Base-by-base conservation (phyloP, 2,888 invertebrate species). In the Sinotaia quadrata region DNA sequence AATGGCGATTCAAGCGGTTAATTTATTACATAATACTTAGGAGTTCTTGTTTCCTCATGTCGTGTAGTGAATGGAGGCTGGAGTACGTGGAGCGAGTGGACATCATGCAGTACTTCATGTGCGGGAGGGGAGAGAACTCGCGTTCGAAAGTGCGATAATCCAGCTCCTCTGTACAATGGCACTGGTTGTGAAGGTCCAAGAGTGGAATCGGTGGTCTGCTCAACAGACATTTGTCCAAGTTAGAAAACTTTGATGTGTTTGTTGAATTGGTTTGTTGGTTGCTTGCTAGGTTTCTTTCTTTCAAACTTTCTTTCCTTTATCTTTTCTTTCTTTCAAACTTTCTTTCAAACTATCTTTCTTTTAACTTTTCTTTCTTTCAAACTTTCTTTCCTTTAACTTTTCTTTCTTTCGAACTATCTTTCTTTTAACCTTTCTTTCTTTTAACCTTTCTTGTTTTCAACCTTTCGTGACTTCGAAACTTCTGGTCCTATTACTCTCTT, bases 71-170 rank as follows among this genome's bases (percentile, higher is more conserved):
- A 41, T 21, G 47, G 47, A 4, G 21, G 4, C 21, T 60, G 60
- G 60, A 60, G 47, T 24, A 37, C 8, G 4, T 72, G 72, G 72
- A 44, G 62, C 12, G 10, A 21, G 4, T 72, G 72, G 72, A 44
- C 63, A 5, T 15, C 18, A 1, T 72, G 72, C 67, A 63, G 47
- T 33, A 47, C 34, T 29, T 44, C 63, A 10, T 72, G 72, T 63
- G 72, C 62, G 10, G 69, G 66, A 21, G 72, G 72, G 15, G 69
- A 58, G 21, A 60, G 62, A 27, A 49, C n/a, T 21, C 51, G 69
- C 4, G 24, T n/a, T 5, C 36, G 72, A 12, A 24, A 4, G 12
- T 72, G 69, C 34, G 57, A 63, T 15, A 51, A 51, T 33, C 34
- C 57, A 24, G 51, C 24, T 10, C 31, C 21, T 10, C 37, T 27